Base-by-base conservation (phyloP, 2,888 invertebrate genomes). In the Frankliniella fusca region DNA sequence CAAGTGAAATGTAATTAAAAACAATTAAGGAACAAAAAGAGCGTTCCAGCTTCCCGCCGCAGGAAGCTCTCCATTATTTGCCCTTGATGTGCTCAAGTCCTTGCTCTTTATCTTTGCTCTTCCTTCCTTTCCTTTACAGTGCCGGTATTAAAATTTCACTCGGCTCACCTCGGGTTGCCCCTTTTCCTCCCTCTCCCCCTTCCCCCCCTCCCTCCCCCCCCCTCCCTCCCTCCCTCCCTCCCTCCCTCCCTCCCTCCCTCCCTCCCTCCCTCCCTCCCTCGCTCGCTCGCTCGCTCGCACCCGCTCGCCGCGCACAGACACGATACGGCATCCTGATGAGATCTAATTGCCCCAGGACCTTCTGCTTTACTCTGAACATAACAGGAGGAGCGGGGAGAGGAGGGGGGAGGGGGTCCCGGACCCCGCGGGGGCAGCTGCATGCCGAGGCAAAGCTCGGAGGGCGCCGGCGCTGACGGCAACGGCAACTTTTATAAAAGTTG, bases 401-500 rank as follows among this genome's bases (percentile, higher is more conserved):
- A 9, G 38, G 3, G 38, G 38, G 38, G 38, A 38, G 38, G 38
- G 54, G 54, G 7, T 9, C 15, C 54, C 54, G 54, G 54, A 18
- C 61, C 18, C 61, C 12, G 61, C 61, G 61, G 20, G 61, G 61
- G 15, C 61, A 61, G 61, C 38, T 38, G 38, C 38, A 5, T 5
- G 61, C 61, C 20, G 54, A 54, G 15, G 7, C 15, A 54, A 10
- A 50, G 15, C 50, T 50, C 50, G 50, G 15, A 50, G 15, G 50
- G 50, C 50, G 50, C 10, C 50, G 9, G 9, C 10, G 54, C 54
- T 2, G 54, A 3, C 18, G 54, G 3, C 7, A n/a, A 65, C n/a
- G n/a, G n/a, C 65, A n/a, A 65, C 65, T 65, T 65, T 65, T n/a
- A n/a, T n/a, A n/a, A 65, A 65, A 65, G 65, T 65, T 65, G n/a